A percentile compares a stretch with the other conserved stretches of the same genome.
Conservation (phyloP, 1,140 invertebrate genomes). For the Phenacoccus solenopsis region DNA sequence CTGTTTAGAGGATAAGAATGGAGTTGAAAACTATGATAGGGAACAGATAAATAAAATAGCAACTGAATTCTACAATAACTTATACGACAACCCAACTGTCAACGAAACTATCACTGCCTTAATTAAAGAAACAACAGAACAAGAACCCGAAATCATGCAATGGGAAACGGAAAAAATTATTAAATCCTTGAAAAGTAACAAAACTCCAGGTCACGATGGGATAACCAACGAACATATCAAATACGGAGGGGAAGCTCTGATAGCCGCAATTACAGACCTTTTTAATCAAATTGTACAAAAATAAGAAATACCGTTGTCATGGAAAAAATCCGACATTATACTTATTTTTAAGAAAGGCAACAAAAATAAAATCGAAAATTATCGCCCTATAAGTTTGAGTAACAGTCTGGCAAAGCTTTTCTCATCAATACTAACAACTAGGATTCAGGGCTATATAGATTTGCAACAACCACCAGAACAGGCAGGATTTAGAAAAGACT, state of each 20-base stretch:
- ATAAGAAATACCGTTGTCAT: conserved; percentile 26
- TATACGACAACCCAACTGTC: background rate
- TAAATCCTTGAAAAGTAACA: conserved; percentile 9
- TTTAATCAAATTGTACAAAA: conserved; percentile 21
- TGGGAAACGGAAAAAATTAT: background rate
- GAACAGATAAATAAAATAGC: background rate
- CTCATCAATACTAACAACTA: conserved; percentile 24
- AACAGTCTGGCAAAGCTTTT: conserved; percentile 29
- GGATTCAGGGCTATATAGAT: conserved; percentile 28
- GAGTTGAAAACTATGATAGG: background rate
- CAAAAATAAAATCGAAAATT: conserved; percentile 28
- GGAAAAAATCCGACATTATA: conserved; percentile 29
- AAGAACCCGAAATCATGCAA: too few relatives aligned
- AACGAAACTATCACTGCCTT: background rate
- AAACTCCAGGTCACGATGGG: conserved; percentile 18
- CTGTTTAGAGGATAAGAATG: background rate
- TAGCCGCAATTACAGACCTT: background rate
- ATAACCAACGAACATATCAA: conserved; percentile 19
- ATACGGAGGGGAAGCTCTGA: background rate
- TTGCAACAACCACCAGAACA: conserved; percentile 30
- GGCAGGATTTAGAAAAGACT: conserved; percentile 31
- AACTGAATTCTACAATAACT: background rate
- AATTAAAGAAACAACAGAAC: too few relatives aligned
- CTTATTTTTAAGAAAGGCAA: conserved; percentile 31
- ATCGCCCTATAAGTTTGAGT: conserved; percentile 30